Conservation (phyloP, 2,797 vertebrate genomes). For the Garrulus glandarius region DNA sequence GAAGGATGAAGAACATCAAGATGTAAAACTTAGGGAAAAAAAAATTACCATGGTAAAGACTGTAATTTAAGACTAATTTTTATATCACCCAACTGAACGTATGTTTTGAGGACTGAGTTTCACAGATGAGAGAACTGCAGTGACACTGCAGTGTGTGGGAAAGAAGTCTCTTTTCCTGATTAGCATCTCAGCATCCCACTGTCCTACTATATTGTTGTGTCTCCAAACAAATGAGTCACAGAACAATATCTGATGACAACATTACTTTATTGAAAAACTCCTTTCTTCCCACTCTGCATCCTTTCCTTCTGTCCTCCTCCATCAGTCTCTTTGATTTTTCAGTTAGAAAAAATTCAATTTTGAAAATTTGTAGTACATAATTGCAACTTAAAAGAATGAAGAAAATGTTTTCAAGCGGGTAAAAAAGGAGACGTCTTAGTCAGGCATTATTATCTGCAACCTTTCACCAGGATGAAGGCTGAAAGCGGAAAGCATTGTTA, state of each 20-base stretch:
- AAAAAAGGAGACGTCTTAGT: not conserved
- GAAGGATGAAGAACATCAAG: not conserved
- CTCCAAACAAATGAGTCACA: slow-evolving; percentile 2
- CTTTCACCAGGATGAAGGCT: not conserved
- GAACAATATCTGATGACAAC: not conserved
- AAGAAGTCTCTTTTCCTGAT: not conserved
- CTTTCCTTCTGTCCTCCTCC: not conserved
- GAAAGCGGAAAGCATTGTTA: not conserved
- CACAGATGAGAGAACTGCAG: not conserved
- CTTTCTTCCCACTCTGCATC: not conserved
- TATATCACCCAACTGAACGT: not conserved
- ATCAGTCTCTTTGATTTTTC: not conserved
- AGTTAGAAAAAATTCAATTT: not conserved
- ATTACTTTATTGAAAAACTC: not conserved
- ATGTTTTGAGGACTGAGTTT: not conserved
- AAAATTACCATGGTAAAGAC: not conserved
- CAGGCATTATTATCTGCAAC: not conserved
- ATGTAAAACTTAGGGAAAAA: not conserved
- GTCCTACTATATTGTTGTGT: slow-evolving; percentile 2
- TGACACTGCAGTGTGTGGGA: not conserved
- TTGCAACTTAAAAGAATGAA: not conserved
- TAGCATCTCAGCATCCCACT: slow-evolving; percentile 7
- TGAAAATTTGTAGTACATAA: not conserved
- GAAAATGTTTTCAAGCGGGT: not conserved
- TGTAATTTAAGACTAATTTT: not conserved